A percentile compares a stretch with the other conserved stretches of the same genome.
Conservation (phyloP, 2,888 invertebrate species). For the Mycalesis mineus region DNA sequence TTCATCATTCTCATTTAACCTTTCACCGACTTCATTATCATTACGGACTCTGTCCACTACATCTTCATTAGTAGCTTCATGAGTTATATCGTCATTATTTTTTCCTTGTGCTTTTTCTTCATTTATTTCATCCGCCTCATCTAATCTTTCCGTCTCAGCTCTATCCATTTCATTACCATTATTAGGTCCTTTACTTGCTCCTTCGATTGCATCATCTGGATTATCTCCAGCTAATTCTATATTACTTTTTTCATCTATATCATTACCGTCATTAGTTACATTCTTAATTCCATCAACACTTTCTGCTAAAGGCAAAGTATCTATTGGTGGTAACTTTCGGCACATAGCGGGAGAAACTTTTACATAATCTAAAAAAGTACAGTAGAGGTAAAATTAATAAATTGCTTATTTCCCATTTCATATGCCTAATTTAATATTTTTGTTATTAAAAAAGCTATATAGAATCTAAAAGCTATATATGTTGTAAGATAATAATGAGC, state of each 20-base stretch:
- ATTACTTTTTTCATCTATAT: neutral
- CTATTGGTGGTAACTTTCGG: conserved; percentile 36
- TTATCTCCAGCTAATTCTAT: neutral
- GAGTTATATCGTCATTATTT: neutral
- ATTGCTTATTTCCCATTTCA: too few species aligned
- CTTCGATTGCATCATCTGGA: neutral
- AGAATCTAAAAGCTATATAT: too few species aligned
- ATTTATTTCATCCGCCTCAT: neutral
- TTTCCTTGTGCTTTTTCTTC: neutral
- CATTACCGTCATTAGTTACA: neutral
- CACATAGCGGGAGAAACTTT: conserved; percentile 35
- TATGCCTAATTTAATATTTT: too few species aligned
- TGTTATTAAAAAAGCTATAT: too few species aligned
- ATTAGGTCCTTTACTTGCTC: neutral
- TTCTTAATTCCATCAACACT: too few species aligned
- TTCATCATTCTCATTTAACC: neutral
- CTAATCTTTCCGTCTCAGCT: neutral
- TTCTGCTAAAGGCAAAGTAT: conserved; percentile 8
- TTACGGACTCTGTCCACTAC: neutral
- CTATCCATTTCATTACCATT: neutral
- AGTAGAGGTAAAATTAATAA: too few species aligned
- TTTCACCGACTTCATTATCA: neutral
- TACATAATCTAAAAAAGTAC: conserved; percentile 11
- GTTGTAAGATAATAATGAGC: too few species aligned
- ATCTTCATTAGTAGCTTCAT: neutral